Evolutionary conservation across 2,113 vertebrate genomes (phyloP).

Genomic region (Stegastes partitus): DNA sequence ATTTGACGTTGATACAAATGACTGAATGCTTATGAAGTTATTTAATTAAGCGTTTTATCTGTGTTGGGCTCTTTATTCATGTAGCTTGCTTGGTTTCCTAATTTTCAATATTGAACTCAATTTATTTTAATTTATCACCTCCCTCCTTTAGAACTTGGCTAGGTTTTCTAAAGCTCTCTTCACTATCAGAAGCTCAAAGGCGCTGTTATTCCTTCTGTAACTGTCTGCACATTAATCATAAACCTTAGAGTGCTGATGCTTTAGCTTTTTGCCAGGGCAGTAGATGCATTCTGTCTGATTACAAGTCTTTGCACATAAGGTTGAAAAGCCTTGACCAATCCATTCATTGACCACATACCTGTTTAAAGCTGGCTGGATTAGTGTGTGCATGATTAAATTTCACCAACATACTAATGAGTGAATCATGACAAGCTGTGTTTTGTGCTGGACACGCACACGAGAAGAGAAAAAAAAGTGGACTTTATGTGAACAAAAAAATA

Average conservation of each 20-base stretch:
- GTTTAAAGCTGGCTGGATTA: constrained; percentile 47
- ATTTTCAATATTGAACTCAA: background rate
- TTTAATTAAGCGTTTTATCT: too few relatives aligned
- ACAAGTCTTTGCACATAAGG: background rate
- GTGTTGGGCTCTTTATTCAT: too few relatives aligned
- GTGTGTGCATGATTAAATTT: constrained; percentile 14
- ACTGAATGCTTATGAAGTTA: too few relatives aligned
- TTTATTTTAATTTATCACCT: background rate
- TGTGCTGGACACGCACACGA: background rate
- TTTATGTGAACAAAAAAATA: constrained; percentile 15
- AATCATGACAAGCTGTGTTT: constrained; percentile 13
- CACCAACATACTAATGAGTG: constrained; percentile 41
- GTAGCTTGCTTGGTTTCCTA: too few relatives aligned
- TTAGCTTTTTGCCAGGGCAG: background rate
- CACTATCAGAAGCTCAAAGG: background rate
- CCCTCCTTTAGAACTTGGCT: background rate
- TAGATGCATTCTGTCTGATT: constrained; percentile 9
- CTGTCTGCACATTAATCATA: background rate
- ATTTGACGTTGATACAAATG: too few relatives aligned
- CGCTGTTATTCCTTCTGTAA: background rate
- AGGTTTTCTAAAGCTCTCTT: background rate
- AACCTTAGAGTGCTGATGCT: background rate
- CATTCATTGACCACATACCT: constrained; percentile 49
- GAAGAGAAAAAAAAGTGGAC: background rate
- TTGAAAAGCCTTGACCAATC: constrained; percentile 18